phyloP scores from a whole-genome alignment of 1,140 invertebrate species.

The Sycophila sp. region DNA sequence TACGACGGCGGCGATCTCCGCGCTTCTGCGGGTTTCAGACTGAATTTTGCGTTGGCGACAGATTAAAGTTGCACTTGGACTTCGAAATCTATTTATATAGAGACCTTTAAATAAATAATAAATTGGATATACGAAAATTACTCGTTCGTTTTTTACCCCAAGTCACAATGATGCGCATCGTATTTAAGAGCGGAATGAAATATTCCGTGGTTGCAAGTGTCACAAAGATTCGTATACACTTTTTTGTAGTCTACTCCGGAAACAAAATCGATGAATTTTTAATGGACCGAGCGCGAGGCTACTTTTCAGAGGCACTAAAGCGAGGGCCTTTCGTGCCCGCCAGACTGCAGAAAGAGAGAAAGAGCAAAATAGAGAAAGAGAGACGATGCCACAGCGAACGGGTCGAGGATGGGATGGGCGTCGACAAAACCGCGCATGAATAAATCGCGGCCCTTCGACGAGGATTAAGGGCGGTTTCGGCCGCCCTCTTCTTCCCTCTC shows the following conservation, averaged over 20 bases:
- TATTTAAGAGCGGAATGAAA: too few species aligned
- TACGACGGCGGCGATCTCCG: background rate
- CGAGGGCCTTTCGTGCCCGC: background rate
- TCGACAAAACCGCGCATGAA: constrained; percentile 41
- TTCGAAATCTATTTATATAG: too few species aligned
- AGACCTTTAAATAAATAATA: too few species aligned
- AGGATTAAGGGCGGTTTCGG: constrained; percentile 31
- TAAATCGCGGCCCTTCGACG: constrained; percentile 20
- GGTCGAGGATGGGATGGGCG: background rate
- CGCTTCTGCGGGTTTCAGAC: background rate
- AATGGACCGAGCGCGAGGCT: too few species aligned
- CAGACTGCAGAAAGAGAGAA: background rate
- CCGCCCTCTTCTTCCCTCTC: constrained; percentile 36
- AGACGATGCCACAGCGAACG: background rate
- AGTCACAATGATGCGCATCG: too few species aligned
- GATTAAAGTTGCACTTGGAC: background rate
- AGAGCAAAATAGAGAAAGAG: background rate
- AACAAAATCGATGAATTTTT: background rate
- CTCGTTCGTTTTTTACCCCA: too few species aligned
- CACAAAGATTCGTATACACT: too few species aligned
- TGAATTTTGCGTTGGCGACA: background rate
- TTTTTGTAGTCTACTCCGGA: too few species aligned
- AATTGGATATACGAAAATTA: too few species aligned
- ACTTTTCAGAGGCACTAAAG: background rate
- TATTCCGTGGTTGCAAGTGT: too few species aligned